Conservation (phyloP, 1,140 invertebrate species). For the Meteorus sp. region DNA sequence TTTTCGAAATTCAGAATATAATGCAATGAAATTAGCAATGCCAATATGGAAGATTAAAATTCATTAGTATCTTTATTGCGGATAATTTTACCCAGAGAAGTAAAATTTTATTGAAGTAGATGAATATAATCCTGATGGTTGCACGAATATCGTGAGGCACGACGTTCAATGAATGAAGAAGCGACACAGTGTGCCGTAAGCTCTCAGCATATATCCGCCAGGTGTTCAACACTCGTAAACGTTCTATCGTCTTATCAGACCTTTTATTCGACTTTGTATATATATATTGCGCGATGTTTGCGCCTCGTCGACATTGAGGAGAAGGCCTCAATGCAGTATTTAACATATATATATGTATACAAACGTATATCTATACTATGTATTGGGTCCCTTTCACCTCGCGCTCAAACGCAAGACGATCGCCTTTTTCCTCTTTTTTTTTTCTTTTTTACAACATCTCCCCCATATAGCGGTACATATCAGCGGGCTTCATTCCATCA, state of each 20-base stretch:
- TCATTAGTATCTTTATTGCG: no score
- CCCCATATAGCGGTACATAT: conserved; percentile 16
- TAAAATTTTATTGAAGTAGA: no score
- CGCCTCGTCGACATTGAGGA: conserved; percentile 14
- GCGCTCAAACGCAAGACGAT: not conserved
- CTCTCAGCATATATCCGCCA: conserved; percentile 12
- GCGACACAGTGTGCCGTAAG: no score
- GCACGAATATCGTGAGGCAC: conserved; percentile 1
- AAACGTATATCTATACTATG: not conserved
- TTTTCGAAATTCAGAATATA: no score
- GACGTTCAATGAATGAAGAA: not conserved
- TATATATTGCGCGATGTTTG: not conserved
- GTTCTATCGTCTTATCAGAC: conserved; percentile 13
- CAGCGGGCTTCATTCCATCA: conserved; percentile 11
- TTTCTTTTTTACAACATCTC: conserved; percentile 1
- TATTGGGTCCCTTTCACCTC: conserved; percentile 16
- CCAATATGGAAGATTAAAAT: no score
- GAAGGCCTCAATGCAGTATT: not conserved
- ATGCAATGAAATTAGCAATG: no score
- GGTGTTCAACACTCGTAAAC: conserved; percentile 20
- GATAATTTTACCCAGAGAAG: no score
- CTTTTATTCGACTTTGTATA: conserved; percentile 4
- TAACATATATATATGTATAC: not conserved
- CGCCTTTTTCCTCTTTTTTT: conserved; percentile 6
- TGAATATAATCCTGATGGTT: not conserved